Evolutionary conservation across 1,140 invertebrate genomes (phyloP).

Genomic region (Oedothorax gibbosus): DNA sequence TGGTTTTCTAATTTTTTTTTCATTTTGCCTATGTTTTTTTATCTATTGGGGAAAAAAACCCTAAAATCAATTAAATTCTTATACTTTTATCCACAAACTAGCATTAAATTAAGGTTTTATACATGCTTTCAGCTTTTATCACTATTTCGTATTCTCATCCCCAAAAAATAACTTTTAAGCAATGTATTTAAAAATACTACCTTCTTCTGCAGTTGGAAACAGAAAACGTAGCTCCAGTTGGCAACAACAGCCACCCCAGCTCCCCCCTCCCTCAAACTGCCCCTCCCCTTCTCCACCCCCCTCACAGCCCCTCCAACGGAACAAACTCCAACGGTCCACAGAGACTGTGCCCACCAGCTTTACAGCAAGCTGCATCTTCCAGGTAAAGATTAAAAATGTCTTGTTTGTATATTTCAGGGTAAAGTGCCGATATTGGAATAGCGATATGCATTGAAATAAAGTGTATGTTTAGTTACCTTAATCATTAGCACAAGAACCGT

Average conservation of each 20-base stretch:
- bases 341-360: slow-evolving; percentile 45
- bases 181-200: neutral
- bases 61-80: too few relatives aligned
- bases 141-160: too few relatives aligned
- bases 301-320: slow-evolving; percentile 44
- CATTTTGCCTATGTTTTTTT: too few relatives aligned
- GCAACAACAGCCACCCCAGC: slow-evolving; percentile 42
- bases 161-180: too few relatives aligned
- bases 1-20: too few relatives aligned
- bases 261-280: slow-evolving; percentile 45
- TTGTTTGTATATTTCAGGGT: neutral
- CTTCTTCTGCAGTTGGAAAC: slow-evolving; percentile 32
- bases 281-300: slow-evolving; percentile 44
- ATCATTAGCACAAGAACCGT: too few relatives aligned
- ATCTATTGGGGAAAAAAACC: too few relatives aligned
- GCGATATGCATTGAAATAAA: neutral
- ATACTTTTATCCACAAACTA: too few relatives aligned
- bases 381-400: slow-evolving; percentile 14
- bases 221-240: slow-evolving; percentile 37
- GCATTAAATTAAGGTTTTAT: too few relatives aligned
- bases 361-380: slow-evolving; percentile 48
- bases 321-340: slow-evolving; percentile 24
- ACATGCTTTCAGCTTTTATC: too few relatives aligned
- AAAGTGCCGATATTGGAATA: neutral
- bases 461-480: neutral